These are phyloP conservation scores for Montifringilla adamsi DNA, from an alignment of 2,113 vertebrate genomes.

Conservation along the genomic window DNA sequence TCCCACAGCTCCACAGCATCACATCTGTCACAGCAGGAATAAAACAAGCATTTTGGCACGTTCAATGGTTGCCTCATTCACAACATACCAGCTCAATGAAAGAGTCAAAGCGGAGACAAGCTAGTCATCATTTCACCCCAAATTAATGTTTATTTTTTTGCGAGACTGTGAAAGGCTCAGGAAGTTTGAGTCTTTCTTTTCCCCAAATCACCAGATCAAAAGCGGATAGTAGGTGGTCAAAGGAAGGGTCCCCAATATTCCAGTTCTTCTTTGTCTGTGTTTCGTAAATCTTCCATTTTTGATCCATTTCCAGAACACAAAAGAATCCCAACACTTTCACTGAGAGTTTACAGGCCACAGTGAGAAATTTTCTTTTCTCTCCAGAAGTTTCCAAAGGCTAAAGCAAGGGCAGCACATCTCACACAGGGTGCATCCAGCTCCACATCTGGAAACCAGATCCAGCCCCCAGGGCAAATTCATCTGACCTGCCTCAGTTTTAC, in stretches of 20 bases:
- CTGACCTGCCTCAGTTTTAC: rapidly evolving
- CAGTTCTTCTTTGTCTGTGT: background rate
- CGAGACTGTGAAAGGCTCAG: background rate
- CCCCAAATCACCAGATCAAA: background rate
- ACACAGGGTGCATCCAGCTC: background rate
- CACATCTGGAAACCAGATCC: background rate
- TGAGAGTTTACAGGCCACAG: background rate
- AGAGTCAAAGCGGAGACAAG: background rate
- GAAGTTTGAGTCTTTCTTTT: background rate
- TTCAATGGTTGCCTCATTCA: background rate
- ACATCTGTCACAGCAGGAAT: background rate
- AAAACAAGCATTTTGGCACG: background rate
- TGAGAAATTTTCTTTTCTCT: background rate
- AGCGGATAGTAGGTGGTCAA: background rate
- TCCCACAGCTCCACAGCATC: background rate
- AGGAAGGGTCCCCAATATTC: background rate
- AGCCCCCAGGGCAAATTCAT: background rate
- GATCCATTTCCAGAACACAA: background rate
- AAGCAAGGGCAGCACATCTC: background rate
- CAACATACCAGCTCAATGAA: background rate
- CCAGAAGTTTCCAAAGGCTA: background rate
- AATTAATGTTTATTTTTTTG: background rate
- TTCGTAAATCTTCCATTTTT: background rate
- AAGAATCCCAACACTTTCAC: background rate
- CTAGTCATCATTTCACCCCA: background rate